phyloP scores from a whole-genome alignment of 1,140 invertebrate genomes.

The Propsilocerus akamusi region DNA sequence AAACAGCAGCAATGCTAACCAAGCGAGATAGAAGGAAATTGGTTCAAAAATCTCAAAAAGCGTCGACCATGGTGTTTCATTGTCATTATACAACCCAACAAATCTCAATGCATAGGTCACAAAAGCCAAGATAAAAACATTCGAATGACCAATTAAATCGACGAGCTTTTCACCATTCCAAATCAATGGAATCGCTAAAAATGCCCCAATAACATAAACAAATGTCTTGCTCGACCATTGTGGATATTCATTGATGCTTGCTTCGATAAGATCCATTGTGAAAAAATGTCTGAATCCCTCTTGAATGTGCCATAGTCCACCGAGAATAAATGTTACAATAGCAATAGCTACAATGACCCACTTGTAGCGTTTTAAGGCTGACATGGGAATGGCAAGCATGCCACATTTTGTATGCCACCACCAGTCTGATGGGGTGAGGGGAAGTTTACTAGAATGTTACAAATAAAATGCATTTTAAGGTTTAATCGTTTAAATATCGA shows the following conservation, averaged over 20 bases:
- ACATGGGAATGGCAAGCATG: slow-evolving; percentile 50
- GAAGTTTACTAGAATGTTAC: slow-evolving; percentile 34
- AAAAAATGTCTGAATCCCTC: not conserved
- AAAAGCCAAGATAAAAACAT: slow-evolving; percentile 61
- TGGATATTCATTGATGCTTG: slow-evolving; percentile 20
- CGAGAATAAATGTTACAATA: slow-evolving; percentile 42
- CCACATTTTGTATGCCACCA: slow-evolving; percentile 67
- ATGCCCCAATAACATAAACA: slow-evolving; percentile 29
- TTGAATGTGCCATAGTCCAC: not conserved
- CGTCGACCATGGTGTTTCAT: slow-evolving; percentile 36
- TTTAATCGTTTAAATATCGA: not conserved
- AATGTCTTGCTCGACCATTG: not conserved
- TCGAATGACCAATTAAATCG: slow-evolving; percentile 67
- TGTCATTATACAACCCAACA: slow-evolving; percentile 42
- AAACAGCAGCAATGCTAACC: slow-evolving; percentile 66
- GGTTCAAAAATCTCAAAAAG: slow-evolving; percentile 57
- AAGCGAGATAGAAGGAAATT: slow-evolving; percentile 63
- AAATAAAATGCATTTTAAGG: not conserved
- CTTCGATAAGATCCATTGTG: slow-evolving; percentile 27
- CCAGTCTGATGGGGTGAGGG: slow-evolving; percentile 57
- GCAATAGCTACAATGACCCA: slow-evolving; percentile 34
- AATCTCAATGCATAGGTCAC: slow-evolving; percentile 60
- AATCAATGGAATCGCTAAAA: slow-evolving; percentile 49
- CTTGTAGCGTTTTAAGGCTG: slow-evolving; percentile 19
- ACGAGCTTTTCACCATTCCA: slow-evolving; percentile 64